Evolutionary conservation across 2,113 vertebrate genomes (phyloP).

Genomic region (Bos indicus): DNA sequence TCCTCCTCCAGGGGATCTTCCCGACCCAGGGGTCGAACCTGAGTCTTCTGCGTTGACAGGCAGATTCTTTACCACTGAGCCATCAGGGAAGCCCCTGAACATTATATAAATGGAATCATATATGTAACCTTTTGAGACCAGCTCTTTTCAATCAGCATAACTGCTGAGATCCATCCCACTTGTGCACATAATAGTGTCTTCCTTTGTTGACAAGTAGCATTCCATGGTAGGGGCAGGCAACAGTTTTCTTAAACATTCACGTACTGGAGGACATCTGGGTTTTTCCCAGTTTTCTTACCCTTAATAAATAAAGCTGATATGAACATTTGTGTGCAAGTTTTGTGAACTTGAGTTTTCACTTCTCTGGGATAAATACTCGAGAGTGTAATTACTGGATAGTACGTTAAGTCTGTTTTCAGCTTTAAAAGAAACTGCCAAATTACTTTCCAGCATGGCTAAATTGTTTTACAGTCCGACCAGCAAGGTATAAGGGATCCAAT

Average conservation of each 20-base stretch:
- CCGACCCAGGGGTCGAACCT: not conserved
- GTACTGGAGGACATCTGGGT: not conserved
- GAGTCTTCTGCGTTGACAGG: not conserved
- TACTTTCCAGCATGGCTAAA: not conserved
- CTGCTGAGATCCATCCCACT: not conserved
- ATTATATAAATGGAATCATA: not conserved
- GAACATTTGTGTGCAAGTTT: not conserved
- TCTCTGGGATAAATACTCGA: not conserved
- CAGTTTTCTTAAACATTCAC: not conserved
- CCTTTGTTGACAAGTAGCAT: too few species aligned
- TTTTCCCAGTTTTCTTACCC: not conserved
- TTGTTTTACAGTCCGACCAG: not conserved
- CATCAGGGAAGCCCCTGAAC: not conserved
- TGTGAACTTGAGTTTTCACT: not conserved
- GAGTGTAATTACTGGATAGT: not conserved
- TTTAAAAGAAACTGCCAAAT: not conserved
- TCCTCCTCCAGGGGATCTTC: not conserved
- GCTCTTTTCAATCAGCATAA: not conserved
- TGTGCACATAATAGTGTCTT: not conserved
- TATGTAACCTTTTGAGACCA: not conserved
- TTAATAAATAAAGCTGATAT: not conserved
- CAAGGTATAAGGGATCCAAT: not conserved
- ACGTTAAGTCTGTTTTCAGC: not conserved
- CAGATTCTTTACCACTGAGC: not conserved
- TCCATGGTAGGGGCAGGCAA: not conserved